Evolutionary conservation across 1,140 invertebrate species (phyloP), one percentile per base, ranked within the genome.

Genomic region (Drosophila arawakana): DNA sequence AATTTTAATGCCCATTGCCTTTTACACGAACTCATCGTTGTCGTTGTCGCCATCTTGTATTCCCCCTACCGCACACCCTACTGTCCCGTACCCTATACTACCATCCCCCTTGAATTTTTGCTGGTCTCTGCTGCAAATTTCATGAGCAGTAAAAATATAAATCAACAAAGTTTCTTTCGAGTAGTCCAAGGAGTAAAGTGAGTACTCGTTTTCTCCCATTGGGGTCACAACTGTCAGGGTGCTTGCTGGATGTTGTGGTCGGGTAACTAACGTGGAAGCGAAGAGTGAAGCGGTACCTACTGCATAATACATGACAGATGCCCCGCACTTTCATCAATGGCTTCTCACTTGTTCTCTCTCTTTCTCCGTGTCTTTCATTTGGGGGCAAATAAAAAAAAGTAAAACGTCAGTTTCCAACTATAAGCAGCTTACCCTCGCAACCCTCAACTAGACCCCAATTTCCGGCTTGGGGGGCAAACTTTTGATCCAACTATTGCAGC

Each of bases 141-240:
- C 66, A 85, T 85, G 82, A 85, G 82, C 58, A 76, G 47, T 78
- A 72, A 79, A 86, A 82, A 79, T 88, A 86, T 86, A 86, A 82
- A 86, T 86, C 82, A 88, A 88, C 82, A 86, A 79, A 86, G 79
- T 86, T 88, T 43, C 61, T 57, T 61, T 60, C 63, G 1, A 54
- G 11, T 72, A 30, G 25, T 44, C 61, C 52, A 59, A 50, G 66
- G 18, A 68, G 46, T 67, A 34, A 37, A 67, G 15, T 46, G 43
- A 60, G 47, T 44, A 44, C 25, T 8, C 34, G 18, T 21, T 41
- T 6, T 7, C 34, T 47, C 11, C 35, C 62, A 66, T 50, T 50
- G 44, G 54, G 69, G 62, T 62, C 62, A 54, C 30, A 55, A 66
- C 50, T 66, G 62, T 50, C 69, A 60, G n/a, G 54, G 25, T 72